Evolutionary conservation across 2,113 vertebrate genomes (phyloP).

Genomic region (Lycocorax pyrrhopterus): DNA sequence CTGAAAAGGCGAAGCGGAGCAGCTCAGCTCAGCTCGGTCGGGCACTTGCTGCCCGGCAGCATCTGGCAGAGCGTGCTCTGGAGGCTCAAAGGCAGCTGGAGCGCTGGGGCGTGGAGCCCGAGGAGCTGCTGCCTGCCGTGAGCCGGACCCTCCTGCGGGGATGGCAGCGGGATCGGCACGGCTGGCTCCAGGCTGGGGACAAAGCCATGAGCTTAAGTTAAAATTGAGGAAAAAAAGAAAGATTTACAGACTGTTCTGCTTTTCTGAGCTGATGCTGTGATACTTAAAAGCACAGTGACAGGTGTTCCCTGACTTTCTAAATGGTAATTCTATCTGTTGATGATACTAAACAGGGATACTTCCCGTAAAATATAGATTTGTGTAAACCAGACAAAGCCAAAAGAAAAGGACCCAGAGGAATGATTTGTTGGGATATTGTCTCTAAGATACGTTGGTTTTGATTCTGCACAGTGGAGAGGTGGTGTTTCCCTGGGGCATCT

Average conservation of each 20-base stretch:
- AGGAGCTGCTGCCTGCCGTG: background rate
- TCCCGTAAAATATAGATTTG: background rate
- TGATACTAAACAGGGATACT: background rate
- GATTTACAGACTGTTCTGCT: background rate
- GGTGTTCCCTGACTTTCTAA: background rate
- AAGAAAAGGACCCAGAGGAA: background rate
- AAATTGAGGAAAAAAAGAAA: background rate
- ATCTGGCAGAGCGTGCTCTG: background rate
- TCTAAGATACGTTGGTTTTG: background rate
- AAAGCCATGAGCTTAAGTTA: accelerated
- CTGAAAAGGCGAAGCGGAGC: background rate
- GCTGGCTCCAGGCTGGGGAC: background rate
- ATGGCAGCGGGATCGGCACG: background rate
- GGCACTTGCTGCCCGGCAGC: background rate
- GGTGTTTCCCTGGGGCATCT: background rate
- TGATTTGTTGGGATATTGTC: background rate
- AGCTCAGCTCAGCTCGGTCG: background rate
- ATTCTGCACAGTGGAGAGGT: background rate
- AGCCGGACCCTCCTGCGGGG: background rate
- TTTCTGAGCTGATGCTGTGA: background rate
- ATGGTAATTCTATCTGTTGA: background rate
- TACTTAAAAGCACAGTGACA: background rate
- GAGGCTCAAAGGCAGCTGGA: background rate
- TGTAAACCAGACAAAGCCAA: background rate
- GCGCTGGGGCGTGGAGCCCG: background rate